A percentile compares a stretch with the other conserved stretches of the same genome.
Conservation (phyloP, 2,113 vertebrate genomes). For the Daphoenositta chrysoptera region DNA sequence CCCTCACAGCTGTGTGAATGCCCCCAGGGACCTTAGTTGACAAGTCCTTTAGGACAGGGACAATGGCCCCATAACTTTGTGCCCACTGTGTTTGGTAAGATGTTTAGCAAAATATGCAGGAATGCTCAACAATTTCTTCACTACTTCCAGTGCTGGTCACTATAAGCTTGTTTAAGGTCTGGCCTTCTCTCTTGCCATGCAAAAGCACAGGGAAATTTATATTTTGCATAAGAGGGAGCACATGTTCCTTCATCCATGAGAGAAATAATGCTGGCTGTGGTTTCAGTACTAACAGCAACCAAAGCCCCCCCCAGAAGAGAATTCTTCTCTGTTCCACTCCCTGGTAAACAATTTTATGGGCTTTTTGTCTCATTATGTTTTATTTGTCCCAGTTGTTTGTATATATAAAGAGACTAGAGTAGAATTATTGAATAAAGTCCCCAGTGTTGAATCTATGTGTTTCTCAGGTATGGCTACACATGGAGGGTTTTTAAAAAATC, state of each 20-base stretch:
- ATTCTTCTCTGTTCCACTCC: background rate
- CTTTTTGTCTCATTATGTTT: slow-evolving; percentile 5
- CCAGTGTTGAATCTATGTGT: background rate
- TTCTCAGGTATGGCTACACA: background rate
- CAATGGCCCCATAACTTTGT: fast-evolving
- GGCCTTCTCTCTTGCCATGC: background rate
- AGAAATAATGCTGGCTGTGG: background rate
- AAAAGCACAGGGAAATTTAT: background rate
- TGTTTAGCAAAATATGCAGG: background rate
- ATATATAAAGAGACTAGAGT: background rate
- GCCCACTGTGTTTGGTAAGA: background rate
- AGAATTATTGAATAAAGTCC: slow-evolving; percentile 9
- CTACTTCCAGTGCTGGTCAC: background rate
- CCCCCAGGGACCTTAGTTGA: too few relatives aligned
- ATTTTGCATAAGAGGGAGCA: fast-evolving
- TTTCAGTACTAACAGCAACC: background rate
- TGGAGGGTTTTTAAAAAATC: background rate
- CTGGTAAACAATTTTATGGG: background rate
- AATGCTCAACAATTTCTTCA: background rate
- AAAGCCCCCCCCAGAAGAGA: background rate
- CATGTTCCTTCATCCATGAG: background rate
- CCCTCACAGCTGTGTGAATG: background rate
- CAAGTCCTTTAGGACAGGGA: background rate
- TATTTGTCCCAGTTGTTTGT: slow-evolving; percentile 9
- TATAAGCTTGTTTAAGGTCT: background rate